Conservation (phyloP, 2,888 invertebrate genomes). For the Pseudococcus jackbeardsleyi region DNA sequence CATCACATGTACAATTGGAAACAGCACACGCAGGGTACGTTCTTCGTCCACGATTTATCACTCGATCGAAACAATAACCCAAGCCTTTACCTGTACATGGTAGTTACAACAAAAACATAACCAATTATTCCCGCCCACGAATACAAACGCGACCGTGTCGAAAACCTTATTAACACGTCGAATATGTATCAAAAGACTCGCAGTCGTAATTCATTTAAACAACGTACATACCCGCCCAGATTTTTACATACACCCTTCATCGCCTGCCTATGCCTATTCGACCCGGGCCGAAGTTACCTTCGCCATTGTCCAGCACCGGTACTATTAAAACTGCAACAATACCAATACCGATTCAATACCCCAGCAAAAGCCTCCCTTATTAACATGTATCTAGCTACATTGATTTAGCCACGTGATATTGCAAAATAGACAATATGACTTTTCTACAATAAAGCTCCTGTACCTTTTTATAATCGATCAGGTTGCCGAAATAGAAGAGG, state of each 20-base stretch:
- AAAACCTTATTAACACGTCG: constrained; percentile 47
- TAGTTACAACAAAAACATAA: constrained; percentile 3
- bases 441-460: background rate
- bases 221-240: background rate
- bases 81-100: constrained; percentile 18
- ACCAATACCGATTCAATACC: background rate
- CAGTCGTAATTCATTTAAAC: constrained; percentile 18
- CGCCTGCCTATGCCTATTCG: background rate
- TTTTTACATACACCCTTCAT: constrained; percentile 4
- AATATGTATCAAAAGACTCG: constrained; percentile 14
- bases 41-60: constrained; percentile 7
- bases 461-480: background rate
- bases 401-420: background rate
- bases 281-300: background rate
- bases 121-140: constrained; percentile 39
- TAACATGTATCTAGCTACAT: background rate
- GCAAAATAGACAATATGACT: background rate
- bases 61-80: background rate
- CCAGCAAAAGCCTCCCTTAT: background rate
- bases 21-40: background rate
- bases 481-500: background rate
- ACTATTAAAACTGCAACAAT: constrained; percentile 1
- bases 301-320: background rate
- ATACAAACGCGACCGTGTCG: constrained; percentile 16
- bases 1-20: background rate